These are phyloP conservation scores for Tautogolabrus adspersus DNA, from an alignment of 2,113 vertebrate genomes.

Conservation along the genomic window DNA sequence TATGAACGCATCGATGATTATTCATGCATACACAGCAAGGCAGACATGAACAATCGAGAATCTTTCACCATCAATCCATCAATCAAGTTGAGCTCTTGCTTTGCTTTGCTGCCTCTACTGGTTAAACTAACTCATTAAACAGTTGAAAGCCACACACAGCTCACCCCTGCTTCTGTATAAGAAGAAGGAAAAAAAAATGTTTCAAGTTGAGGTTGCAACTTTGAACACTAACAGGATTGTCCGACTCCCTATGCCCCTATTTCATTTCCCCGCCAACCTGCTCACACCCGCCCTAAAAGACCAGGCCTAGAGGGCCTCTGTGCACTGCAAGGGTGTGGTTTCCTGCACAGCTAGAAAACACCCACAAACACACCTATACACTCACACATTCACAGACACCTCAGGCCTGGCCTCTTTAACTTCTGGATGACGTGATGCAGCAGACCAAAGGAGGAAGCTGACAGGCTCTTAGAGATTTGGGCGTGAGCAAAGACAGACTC, in stretches of 20 bases:
- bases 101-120: not conserved
- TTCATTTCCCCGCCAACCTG: constrained; percentile 35
- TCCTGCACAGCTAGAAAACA: constrained; percentile 69
- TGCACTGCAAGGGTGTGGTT: constrained; percentile 77
- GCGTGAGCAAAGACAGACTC: not conserved
- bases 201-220: constrained; percentile 21
- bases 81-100: not conserved
- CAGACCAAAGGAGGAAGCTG: constrained; percentile 21
- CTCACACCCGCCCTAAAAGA: constrained; percentile 37
- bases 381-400: constrained; percentile 12
- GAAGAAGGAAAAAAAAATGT: not conserved
- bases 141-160: not conserved
- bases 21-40: not conserved
- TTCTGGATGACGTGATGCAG: constrained; percentile 50
- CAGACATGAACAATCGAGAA: too few relatives aligned
- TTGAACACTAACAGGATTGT: constrained; percentile 62
- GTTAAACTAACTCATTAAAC: constrained; percentile 19
- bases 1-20: not conserved
- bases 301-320: constrained; percentile 41
- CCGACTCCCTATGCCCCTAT: constrained; percentile 20
- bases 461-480: constrained; percentile 2
- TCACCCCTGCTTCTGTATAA: not conserved
- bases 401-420: constrained; percentile 26
- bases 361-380: constrained; percentile 32
- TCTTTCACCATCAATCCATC: not conserved